phyloP scores from a whole-genome alignment of 2,113 vertebrate species.

The Epinephelus lanceolatus region DNA sequence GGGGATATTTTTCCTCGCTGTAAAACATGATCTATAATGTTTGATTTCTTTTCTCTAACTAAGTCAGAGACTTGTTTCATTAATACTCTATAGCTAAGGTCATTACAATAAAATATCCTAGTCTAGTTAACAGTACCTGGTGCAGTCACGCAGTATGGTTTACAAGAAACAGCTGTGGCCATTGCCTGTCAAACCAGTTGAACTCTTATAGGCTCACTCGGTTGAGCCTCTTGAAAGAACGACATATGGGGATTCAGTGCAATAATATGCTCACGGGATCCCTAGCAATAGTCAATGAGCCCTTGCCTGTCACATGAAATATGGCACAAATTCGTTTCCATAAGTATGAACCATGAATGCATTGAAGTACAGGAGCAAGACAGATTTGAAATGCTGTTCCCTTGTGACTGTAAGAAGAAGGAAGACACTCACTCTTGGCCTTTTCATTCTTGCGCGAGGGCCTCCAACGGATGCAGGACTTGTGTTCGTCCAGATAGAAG shows the following conservation, averaged over 20 bases:
- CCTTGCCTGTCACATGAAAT: not conserved
- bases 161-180: not conserved
- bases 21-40: not conserved
- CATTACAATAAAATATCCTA: not conserved
- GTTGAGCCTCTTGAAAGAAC: not conserved
- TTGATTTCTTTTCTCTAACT: not conserved
- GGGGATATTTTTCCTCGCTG: no score
- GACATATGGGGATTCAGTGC: not conserved
- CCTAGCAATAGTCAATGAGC: not conserved
- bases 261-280: not conserved
- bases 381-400: slow-evolving; percentile 10
- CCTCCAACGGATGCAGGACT: slow-evolving; percentile 96
- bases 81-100: no score
- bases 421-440: slow-evolving; percentile 94
- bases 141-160: not conserved
- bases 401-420: not conserved
- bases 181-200: not conserved
- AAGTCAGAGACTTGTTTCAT: not conserved
- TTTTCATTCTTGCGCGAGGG: slow-evolving; percentile 98
- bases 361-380: not conserved
- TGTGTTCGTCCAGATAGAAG: slow-evolving; percentile 96
- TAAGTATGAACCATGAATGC: slow-evolving; percentile 5
- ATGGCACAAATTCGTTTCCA: not conserved
- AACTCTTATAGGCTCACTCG: not conserved
- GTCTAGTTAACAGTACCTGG: not conserved